Percentiles rank a stretch among this genome's conserved stretches.
phyloP scores from a whole-genome alignment of 2,797 vertebrate species.

The Notolabrus celidotus region DNA sequence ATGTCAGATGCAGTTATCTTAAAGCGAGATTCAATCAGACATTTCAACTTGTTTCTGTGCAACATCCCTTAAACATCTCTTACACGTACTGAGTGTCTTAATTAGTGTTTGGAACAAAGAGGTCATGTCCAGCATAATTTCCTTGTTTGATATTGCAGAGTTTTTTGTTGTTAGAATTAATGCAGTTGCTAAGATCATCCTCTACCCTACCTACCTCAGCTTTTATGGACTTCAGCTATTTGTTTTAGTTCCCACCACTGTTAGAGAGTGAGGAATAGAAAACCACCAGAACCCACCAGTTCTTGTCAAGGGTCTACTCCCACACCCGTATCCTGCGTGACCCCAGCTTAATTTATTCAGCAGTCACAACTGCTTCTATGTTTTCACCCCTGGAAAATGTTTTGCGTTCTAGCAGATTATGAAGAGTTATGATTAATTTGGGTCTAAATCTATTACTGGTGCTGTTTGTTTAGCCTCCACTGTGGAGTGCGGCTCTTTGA shows the following conservation, averaged over 20 bases:
- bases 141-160: neutral
- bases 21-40: no score
- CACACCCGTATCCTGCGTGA: conserved; percentile 57
- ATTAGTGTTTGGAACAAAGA: neutral
- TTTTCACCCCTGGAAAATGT: conserved; percentile 34
- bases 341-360: conserved; percentile 55
- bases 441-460: conserved; percentile 26
- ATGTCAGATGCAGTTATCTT: conserved; percentile 6
- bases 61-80: neutral
- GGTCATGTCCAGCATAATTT: neutral
- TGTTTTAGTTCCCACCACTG: conserved; percentile 42
- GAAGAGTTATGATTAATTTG: conserved; percentile 36
- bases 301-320: conserved; percentile 57
- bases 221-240: conserved; percentile 22
- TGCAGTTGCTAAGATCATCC: neutral
- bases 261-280: conserved; percentile 28
- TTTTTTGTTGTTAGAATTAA: conserved; percentile 10
- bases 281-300: conserved; percentile 46
- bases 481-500: conserved; percentile 13
- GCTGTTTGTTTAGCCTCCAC: conserved; percentile 33
- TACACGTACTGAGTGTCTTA: neutral
- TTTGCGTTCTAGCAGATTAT: conserved; percentile 26
- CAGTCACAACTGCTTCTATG: conserved; percentile 48
- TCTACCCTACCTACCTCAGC: neutral
- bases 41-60: conserved; percentile 16